phyloP scores from a whole-genome alignment of 2,888 invertebrate species.

The Kuschelorhynchus macadamiae region DNA sequence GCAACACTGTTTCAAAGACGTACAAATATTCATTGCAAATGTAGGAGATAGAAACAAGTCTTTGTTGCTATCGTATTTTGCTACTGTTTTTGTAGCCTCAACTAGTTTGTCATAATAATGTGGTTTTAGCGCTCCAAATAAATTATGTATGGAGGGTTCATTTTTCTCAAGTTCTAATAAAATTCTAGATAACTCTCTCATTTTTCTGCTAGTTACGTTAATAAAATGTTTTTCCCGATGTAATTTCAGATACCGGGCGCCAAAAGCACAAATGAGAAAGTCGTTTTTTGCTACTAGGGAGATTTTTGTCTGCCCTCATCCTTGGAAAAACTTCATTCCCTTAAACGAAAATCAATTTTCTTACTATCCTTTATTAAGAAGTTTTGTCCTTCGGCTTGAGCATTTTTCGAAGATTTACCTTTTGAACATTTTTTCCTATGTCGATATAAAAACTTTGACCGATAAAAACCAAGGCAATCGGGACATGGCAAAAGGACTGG shows the following conservation, averaged over 20 bases:
- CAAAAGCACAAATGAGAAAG: constrained; percentile 47
- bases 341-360: constrained; percentile 16
- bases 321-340: constrained; percentile 31
- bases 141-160: constrained; percentile 11
- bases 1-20: constrained; percentile 15
- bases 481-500: not conserved
- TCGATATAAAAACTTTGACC: not conserved
- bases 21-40: constrained; percentile 13
- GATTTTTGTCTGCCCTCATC: constrained; percentile 44
- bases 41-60: constrained; percentile 12
- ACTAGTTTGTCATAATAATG: constrained; percentile 17
- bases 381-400: constrained; percentile 16
- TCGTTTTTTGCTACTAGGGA: constrained; percentile 32
- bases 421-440: not conserved
- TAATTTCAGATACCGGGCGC: constrained; percentile 32
- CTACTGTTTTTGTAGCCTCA: constrained; percentile 27
- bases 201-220: constrained; percentile 26
- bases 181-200: constrained; percentile 29
- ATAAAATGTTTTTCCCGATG: constrained; percentile 40
- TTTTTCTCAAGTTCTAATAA: constrained; percentile 24
- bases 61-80: constrained; percentile 45
- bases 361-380: not conserved
- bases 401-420: constrained; percentile 4
- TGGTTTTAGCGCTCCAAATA: constrained; percentile 15
- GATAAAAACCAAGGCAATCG: not conserved